Base-by-base conservation (phyloP, 1,140 invertebrate genomes). In the Paramacrobiotus metropolitanus region DNA sequence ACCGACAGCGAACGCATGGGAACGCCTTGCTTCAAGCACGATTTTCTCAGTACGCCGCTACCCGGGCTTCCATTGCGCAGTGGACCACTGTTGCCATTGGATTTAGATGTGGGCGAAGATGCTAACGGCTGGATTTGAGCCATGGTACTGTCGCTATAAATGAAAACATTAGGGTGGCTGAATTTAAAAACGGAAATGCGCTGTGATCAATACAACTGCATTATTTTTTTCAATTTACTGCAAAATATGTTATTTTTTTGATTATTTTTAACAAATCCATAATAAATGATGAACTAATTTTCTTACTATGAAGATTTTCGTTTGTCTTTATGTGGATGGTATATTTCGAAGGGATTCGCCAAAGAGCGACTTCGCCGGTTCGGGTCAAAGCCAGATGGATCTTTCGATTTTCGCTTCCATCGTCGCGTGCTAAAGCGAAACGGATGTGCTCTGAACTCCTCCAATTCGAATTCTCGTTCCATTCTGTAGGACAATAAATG, bases 1-100 rank as follows among this genome's bases (percentile, higher is more conserved):
- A 62, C 9, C 29, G 28, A 60, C 21, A 62, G 48, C 28, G 60
- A 31, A 30, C 45, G 40, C 1, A 44, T 21, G 21, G 30, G 45
- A 44, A 61, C 48, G 20, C 61, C 48, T 30, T 59, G 61, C 31
- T 30, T 40, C 21, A 59, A 21, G 21, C 61, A 59, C 1, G 30
- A 30, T 24, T 28, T 62, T n/a, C 45, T 44, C 21, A 29, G 21
- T 29, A 21, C 29, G 20, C 24, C 64, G 59, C n/a, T 62, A 55
- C 29, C 15, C n/a, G 59, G 29, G 61, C 34, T 29, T 24, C 44
- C 21, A 40, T 63, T 34, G 20, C 30, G 40, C 24, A 59, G 31
- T n/a, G 40, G 40, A 61, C 44, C 18, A n/a, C 34, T n/a, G 34
- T 40, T 40, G 9, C 34, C 9, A 15, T 40, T 9, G 9, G 34